A percentile compares a stretch with the other conserved stretches of the same genome.
Conservation (phyloP, 1,140 invertebrate species). For the Drosophila willistoni region DNA sequence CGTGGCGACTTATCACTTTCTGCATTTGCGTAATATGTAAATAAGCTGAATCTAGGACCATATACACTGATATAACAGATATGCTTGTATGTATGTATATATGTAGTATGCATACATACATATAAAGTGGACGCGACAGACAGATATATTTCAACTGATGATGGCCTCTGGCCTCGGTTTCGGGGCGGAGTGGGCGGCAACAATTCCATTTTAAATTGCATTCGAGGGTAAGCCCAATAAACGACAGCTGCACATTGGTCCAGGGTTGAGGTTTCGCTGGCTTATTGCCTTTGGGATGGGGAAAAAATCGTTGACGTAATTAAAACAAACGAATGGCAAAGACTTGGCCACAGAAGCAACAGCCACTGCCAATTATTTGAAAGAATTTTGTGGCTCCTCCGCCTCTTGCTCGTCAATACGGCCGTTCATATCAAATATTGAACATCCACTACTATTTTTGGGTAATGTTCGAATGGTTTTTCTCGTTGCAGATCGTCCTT, state of each 20-base stretch:
- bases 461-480: no score
- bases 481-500: no score
- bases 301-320: conserved; percentile 51
- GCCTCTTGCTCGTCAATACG: background rate
- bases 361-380: conserved; percentile 58
- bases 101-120: background rate
- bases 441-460: background rate
- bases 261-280: conserved; percentile 7
- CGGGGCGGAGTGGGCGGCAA: background rate
- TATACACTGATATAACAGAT: background rate
- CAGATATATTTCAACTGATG: conserved; percentile 2
- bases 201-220: conserved; percentile 42
- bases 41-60: conserved; percentile 45
- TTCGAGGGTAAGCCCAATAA: conserved; percentile 57
- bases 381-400: conserved; percentile 16
- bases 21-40: conserved; percentile 72
- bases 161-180: background rate
- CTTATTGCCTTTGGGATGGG: conserved; percentile 42
- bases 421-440: conserved; percentile 34
- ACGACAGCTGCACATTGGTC: conserved; percentile 39
- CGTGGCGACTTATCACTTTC: conserved; percentile 18
- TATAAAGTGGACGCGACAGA: background rate
- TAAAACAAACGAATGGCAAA: conserved; percentile 42
- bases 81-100: background rate
- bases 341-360: conserved; percentile 1